phyloP scores from a whole-genome alignment of 2,797 vertebrate genomes.

The Anableps anableps region DNA sequence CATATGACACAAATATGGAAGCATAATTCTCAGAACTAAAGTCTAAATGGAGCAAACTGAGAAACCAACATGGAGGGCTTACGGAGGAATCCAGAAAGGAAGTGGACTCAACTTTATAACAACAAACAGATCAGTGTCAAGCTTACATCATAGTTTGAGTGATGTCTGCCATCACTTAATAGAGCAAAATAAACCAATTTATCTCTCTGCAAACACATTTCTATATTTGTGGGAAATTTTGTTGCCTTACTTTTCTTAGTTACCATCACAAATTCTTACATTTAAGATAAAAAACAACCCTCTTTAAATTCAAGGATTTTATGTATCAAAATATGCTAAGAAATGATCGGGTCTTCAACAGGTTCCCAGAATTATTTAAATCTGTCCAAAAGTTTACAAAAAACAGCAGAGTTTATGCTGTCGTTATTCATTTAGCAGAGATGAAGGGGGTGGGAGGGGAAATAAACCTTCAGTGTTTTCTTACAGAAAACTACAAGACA shows the following conservation, averaged over 20 bases:
- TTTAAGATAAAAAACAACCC: not conserved
- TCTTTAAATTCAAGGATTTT: not conserved
- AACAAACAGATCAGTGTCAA: constrained; percentile 50
- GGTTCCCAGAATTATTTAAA: not conserved
- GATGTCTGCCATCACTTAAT: constrained; percentile 37
- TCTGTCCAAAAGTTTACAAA: not conserved
- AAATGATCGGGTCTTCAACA: not conserved
- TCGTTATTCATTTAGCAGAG: not conserved
- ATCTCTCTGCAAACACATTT: constrained; percentile 20
- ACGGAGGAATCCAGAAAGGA: constrained; percentile 38
- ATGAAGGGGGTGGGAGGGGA: too few species aligned
- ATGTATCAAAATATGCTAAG: not conserved
- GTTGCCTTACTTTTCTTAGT: not conserved
- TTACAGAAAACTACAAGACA: too few species aligned
- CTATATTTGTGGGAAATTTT: constrained; percentile 13
- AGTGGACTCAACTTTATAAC: constrained; percentile 29
- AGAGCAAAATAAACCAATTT: constrained; percentile 48
- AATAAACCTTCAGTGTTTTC: too few species aligned
- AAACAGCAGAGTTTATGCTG: not conserved
- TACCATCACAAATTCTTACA: not conserved
- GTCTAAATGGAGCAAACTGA: not conserved
- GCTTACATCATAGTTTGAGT: constrained; percentile 40
- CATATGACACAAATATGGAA: not conserved
- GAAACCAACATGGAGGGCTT: not conserved
- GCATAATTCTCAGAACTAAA: not conserved